These are phyloP conservation scores for Phyto melanocephala DNA, from an alignment of 2,888 invertebrate genomes.

Conservation along the genomic window DNA sequence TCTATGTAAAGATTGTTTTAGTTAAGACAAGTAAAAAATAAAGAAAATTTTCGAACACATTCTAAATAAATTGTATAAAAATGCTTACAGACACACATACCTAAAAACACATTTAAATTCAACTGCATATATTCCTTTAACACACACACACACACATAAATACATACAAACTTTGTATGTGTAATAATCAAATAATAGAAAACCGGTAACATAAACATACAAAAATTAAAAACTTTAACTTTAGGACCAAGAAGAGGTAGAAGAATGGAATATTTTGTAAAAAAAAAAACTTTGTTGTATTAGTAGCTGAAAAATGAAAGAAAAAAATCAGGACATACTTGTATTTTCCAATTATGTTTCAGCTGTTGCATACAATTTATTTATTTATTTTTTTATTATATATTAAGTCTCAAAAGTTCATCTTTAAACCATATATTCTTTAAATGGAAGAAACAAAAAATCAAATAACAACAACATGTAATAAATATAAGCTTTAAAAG, in stretches of 20 bases:
- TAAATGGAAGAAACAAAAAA: too few relatives aligned
- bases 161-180: conserved; percentile 35
- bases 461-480: neutral
- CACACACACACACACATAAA: neutral
- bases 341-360: conserved; percentile 58
- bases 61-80: conserved; percentile 32
- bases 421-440: conserved; percentile 32
- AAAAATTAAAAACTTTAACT: neutral
- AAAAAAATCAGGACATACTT: too few relatives aligned
- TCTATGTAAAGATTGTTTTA: conserved; percentile 35
- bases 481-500: neutral
- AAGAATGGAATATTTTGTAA: neutral
- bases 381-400: conserved; percentile 60
- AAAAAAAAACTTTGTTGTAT: conserved; percentile 18
- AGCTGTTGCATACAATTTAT: conserved; percentile 61
- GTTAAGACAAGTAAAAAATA: neutral
- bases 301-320: neutral
- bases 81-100: neutral
- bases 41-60: conserved; percentile 1
- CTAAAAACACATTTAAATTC: neutral
- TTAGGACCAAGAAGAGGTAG: neutral
- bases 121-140: neutral
- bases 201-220: conserved; percentile 8
- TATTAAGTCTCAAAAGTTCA: conserved; percentile 55
- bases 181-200: conserved; percentile 45